Percentiles rank a stretch among this genome's conserved stretches.
These are phyloP conservation scores for Dicrurus megarhynchus DNA, from an alignment of 2,113 vertebrate genomes.

Conservation along the genomic window DNA sequence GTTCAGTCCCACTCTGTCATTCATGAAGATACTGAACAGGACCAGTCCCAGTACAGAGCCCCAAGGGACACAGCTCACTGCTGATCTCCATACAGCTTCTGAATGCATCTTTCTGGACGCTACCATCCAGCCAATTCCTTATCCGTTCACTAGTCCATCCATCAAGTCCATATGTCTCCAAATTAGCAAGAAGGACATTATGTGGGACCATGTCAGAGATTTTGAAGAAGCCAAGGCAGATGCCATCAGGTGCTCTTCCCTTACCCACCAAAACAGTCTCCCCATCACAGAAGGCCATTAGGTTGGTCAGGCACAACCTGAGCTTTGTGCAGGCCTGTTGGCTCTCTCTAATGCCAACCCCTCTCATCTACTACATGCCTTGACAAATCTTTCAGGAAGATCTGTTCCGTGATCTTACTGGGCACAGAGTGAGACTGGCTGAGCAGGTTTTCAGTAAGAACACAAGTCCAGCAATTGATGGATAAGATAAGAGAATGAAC, in stretches of 20 bases:
- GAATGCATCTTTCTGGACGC: background rate
- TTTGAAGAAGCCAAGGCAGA: background rate
- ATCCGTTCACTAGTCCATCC: background rate
- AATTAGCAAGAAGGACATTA: background rate
- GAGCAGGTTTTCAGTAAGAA: background rate
- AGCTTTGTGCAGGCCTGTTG: background rate
- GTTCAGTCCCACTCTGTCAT: background rate
- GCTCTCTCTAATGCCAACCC: background rate
- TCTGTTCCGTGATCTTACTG: accelerated
- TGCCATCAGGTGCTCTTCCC: background rate
- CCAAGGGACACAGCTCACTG: background rate
- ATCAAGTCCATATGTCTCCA: background rate
- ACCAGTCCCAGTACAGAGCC: background rate
- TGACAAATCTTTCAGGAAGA: background rate
- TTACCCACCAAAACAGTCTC: background rate
- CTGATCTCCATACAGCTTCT: too few species aligned
- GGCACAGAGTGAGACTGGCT: background rate
- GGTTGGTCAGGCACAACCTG: background rate
- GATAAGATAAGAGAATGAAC: background rate
- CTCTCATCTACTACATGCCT: background rate
- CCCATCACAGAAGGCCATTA: too few species aligned
- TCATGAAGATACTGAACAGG: too few species aligned
- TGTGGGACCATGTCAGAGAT: background rate
- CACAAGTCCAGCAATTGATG: background rate
- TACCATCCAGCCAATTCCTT: background rate